A percentile compares a stretch with the other conserved stretches of the same genome.
Conservation (phyloP, 2,113 vertebrate species). For the Picathartes gymnocephalus region DNA sequence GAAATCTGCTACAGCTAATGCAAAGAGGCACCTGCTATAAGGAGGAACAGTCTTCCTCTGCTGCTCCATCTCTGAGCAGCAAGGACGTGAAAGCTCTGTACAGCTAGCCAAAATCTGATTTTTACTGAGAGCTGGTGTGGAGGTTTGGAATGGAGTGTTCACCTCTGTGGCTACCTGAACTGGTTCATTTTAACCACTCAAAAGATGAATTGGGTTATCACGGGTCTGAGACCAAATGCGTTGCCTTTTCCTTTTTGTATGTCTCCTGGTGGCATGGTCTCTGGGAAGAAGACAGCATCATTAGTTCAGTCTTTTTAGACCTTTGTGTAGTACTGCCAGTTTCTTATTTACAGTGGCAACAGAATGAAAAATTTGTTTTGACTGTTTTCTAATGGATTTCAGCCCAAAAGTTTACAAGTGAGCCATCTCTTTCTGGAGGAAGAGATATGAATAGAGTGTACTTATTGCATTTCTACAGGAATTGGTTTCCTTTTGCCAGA, state of each 20-base stretch:
- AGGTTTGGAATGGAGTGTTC: background rate
- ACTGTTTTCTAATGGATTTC: slow-evolving; percentile 24
- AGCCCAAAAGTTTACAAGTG: background rate
- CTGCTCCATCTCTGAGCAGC: background rate
- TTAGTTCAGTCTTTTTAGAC: background rate
- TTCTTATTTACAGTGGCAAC: slow-evolving; percentile 6
- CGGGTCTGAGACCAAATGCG: background rate
- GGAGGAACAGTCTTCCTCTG: background rate
- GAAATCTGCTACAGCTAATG: background rate
- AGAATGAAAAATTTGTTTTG: background rate
- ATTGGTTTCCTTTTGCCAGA: background rate
- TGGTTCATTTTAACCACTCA: background rate
- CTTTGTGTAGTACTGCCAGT: background rate
- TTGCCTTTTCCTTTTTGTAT: background rate
- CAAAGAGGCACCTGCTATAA: slow-evolving; percentile 31
- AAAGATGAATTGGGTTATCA: background rate
- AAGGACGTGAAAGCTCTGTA: background rate
- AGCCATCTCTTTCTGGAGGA: background rate
- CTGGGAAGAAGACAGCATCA: background rate
- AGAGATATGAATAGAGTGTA: background rate
- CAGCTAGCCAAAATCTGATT: background rate
- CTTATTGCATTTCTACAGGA: background rate
- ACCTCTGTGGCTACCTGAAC: background rate
- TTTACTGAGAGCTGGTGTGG: background rate
- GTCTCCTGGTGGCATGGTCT: background rate